Base-by-base conservation (phyloP, 2,113 vertebrate species). In the Rhinopomastus cyanomelas region DNA sequence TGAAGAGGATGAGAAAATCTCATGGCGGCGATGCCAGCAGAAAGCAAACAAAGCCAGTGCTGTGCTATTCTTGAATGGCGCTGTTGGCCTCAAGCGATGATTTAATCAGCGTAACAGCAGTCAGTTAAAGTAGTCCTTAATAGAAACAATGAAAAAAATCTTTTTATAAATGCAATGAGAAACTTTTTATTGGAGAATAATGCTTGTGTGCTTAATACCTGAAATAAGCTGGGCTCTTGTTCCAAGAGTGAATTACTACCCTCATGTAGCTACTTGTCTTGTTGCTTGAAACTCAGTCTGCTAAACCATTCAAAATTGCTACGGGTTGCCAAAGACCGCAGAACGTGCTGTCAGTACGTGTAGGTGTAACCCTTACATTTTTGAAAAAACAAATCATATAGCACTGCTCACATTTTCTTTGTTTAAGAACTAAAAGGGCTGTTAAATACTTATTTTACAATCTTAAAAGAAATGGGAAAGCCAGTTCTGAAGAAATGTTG, bases 241-340 rank as follows among this genome's bases (percentile, higher is more conserved):
- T 93, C 36, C 29, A 69, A 51, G 48, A 51, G 62, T 76, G 78
- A 79, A 55, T 89, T 88, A 93, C 62, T 80, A 90, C 85, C 89
- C 67, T 92, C 81, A 51, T 87, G 87, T 85, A 85, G 87, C 87
- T 76, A 59, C 32, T 94, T 74, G 52, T 85, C 32, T 94, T 74
- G 52, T 85, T 91, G 60, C 75, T 83, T 77, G 73, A 67, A 87
- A 60, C 36, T 64, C 32, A 25, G 71, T 29, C 32, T 71, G 13
- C 52, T 75, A 32, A 52, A 56, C 48, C 48, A 46, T 46, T 23
- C 51, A 53, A 48, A 93, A 65, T 36, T 81, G 27, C 62, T 81
- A 2, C 36, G 75, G 74, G 46, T 61, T 88, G 19, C 74, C 59
- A 68, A 81, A 61, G 75, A 19, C 61, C 16, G 3, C 16, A 29